Evolutionary conservation across 2,113 vertebrate genomes (phyloP).

Genomic region (Malurus cyaneus): DNA sequence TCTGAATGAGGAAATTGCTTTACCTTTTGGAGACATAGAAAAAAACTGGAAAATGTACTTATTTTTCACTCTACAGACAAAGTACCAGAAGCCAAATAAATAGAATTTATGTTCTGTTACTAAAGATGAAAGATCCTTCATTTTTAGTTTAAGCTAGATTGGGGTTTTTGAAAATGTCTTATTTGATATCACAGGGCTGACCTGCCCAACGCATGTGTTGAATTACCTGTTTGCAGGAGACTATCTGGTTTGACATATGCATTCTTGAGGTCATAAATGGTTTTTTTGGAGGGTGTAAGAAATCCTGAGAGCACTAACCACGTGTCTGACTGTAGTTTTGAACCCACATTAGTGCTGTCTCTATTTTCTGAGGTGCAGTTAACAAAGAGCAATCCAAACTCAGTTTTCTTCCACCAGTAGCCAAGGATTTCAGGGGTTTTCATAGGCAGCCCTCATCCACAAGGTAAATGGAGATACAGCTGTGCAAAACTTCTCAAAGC

Average conservation of each 20-base stretch:
- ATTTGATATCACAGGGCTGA: not conserved
- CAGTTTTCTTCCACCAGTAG: not conserved
- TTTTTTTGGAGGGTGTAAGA: not conserved
- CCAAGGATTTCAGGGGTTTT: not conserved
- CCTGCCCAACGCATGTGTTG: rapidly evolving
- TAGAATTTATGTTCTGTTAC: not conserved
- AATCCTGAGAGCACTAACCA: not conserved
- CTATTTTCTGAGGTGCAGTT: not conserved
- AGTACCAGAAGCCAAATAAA: not conserved
- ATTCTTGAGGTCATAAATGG: not conserved
- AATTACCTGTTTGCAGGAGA: not conserved
- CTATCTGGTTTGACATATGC: not conserved
- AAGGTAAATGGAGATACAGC: not conserved
- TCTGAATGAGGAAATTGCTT: not conserved
- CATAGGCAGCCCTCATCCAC: not conserved
- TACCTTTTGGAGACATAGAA: not conserved
- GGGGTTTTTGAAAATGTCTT: not conserved
- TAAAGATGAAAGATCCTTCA: not conserved
- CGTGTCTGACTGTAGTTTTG: not conserved
- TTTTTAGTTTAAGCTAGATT: not conserved
- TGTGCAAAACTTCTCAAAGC: not conserved
- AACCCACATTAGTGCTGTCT: not conserved
- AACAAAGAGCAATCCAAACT: not conserved
- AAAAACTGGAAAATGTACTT: not conserved
- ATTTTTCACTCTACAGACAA: not conserved